Percentiles rank a stretch among this genome's conserved stretches.
These are phyloP conservation scores for Platysteira castanea DNA, from an alignment of 2,113 vertebrate genomes.

Conservation along the genomic window DNA sequence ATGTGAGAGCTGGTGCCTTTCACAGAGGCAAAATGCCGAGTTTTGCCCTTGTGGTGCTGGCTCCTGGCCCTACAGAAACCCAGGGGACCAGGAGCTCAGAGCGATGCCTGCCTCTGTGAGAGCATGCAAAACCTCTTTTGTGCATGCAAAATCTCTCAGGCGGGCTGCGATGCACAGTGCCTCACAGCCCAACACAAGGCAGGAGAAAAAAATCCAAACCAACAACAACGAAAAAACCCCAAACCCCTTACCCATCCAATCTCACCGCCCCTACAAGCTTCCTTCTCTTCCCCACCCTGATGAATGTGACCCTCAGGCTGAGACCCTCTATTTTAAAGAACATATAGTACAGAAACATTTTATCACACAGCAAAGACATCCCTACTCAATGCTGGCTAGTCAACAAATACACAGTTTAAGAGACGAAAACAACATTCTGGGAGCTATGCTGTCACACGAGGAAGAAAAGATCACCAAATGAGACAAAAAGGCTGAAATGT, in stretches of 20 bases:
- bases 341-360: neutral
- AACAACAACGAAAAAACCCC: neutral
- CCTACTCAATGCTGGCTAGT: neutral
- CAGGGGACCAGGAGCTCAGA: neutral
- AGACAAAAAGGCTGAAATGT: neutral
- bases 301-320: neutral
- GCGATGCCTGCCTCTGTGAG: accelerated
- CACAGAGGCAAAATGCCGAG: neutral
- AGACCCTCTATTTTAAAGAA: neutral
- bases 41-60: neutral
- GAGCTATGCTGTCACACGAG: neutral
- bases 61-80: neutral
- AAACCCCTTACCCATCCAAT: neutral
- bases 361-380: accelerated
- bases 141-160: neutral
- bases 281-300: neutral
- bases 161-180: accelerated
- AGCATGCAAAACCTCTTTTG: neutral
- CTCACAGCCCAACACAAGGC: neutral
- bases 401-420: neutral
- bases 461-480: neutral
- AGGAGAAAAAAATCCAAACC: neutral
- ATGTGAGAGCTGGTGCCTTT: neutral
- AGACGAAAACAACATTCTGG: neutral
- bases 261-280: neutral